Conservation (phyloP, 2,888 invertebrate species). For the Leucoptera coffeella region DNA sequence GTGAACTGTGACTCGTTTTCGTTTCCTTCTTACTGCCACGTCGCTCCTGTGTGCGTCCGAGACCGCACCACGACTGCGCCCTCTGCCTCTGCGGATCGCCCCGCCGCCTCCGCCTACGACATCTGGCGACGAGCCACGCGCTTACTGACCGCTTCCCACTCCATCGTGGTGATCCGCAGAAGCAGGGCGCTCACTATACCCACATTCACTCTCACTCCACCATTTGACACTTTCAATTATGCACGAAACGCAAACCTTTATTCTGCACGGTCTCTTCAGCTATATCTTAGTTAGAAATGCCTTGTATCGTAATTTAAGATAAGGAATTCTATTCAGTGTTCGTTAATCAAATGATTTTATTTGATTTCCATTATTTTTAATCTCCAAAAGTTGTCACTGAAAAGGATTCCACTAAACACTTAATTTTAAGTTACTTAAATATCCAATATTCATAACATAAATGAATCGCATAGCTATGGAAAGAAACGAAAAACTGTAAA, state of each 20-base stretch:
- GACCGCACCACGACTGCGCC: slow-evolving; percentile 22
- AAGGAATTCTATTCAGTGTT: slow-evolving; percentile 23
- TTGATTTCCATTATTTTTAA: neutral
- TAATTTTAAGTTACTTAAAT: slow-evolving; percentile 5
- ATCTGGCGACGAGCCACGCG: too few relatives aligned
- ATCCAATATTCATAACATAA: slow-evolving; percentile 10
- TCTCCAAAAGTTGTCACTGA: too few relatives aligned
- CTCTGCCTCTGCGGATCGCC: too few relatives aligned
- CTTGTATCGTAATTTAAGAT: slow-evolving; percentile 43
- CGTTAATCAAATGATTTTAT: slow-evolving; percentile 1
- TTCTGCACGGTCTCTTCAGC: slow-evolving; percentile 51
- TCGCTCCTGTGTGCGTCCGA: slow-evolving; percentile 14
- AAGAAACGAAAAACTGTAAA: slow-evolving; percentile 47
- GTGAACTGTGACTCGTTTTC: slow-evolving; percentile 54
- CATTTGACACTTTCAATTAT: slow-evolving; percentile 41
- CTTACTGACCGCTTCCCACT: slow-evolving; percentile 1
- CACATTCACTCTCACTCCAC: slow-evolving; percentile 15
- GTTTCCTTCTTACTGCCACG: slow-evolving; percentile 49
- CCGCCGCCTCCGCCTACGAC: too few relatives aligned
- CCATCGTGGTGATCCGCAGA: slow-evolving; percentile 1
- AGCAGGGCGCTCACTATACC: slow-evolving; percentile 8
- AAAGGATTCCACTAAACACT: slow-evolving; percentile 14
- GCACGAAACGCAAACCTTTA: slow-evolving; percentile 54
- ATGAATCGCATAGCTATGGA: slow-evolving; percentile 44
- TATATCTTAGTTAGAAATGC: slow-evolving; percentile 49